These are phyloP conservation scores for Idaea biselata DNA, from an alignment of 2,888 invertebrate genomes.

Conservation along the genomic window DNA sequence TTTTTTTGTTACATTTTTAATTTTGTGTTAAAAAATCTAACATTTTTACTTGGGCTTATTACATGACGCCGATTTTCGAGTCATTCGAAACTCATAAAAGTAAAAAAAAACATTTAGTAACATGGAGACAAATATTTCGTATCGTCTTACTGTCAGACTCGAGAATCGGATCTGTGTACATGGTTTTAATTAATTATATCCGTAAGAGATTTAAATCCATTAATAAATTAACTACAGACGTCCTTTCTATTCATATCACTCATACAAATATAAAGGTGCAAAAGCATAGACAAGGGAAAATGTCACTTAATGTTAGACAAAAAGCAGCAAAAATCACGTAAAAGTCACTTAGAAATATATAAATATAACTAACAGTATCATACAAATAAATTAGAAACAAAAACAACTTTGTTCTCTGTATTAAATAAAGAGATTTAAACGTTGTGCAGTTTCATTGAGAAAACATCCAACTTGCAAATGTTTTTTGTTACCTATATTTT, in stretches of 20 bases:
- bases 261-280: conserved; percentile 39
- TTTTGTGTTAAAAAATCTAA: too few relatives aligned
- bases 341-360: conserved; percentile 44
- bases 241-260: conserved; percentile 17
- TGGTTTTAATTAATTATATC: neutral
- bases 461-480: neutral
- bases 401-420: conserved; percentile 77
- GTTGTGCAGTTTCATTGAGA: conserved; percentile 3
- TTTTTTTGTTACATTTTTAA: neutral
- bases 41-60: too few relatives aligned
- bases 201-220: neutral
- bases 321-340: conserved; percentile 38
- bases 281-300: conserved; percentile 33
- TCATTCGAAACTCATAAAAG: too few relatives aligned
- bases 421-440: conserved; percentile 59
- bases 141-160: too few relatives aligned
- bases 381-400: conserved; percentile 80
- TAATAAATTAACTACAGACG: neutral
- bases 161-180: too few relatives aligned
- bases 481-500: too few relatives aligned
- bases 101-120: too few relatives aligned
- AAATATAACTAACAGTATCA: conserved; percentile 65
- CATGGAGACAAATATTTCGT: too few relatives aligned
- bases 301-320: conserved; percentile 43
- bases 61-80: too few relatives aligned